phyloP scores from a whole-genome alignment of 2,113 vertebrate genomes.

The Lepisosteus oculatus region DNA sequence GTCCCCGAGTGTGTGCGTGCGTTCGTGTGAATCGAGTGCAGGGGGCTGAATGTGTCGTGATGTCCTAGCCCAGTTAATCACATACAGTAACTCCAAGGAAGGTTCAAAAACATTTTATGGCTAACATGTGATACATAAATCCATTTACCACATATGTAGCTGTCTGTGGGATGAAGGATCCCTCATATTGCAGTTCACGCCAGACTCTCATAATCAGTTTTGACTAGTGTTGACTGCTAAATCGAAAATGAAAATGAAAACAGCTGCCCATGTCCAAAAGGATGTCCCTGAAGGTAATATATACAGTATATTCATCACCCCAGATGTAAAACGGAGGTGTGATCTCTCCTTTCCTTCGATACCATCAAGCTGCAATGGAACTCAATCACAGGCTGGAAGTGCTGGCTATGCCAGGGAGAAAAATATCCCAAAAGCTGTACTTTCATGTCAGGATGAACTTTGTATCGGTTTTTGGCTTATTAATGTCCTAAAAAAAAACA shows the following conservation, averaged over 20 bases:
- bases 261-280: slow-evolving; percentile 11
- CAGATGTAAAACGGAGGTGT: too few species aligned
- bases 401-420: too few species aligned
- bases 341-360: too few species aligned
- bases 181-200: background rate
- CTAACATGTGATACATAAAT: background rate
- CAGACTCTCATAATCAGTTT: background rate
- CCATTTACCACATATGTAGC: background rate
- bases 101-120: background rate
- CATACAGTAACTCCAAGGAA: background rate
- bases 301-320: too few species aligned
- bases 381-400: too few species aligned
- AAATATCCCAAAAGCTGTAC: too few species aligned
- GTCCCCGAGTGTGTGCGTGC: too few species aligned
- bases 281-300: slow-evolving; percentile 10
- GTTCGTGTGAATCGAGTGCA: too few species aligned
- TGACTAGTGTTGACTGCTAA: background rate
- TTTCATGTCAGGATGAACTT: too few species aligned
- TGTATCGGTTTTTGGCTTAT: too few species aligned
- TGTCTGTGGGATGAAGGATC: background rate
- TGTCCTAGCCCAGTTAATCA: background rate
- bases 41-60: background rate
- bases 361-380: too few species aligned
- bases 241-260: background rate
- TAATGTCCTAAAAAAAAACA: too few species aligned